These are phyloP conservation scores for Hirtodrosophila alboralis DNA, from an alignment of 2,888 invertebrate genomes.

Conservation along the genomic window DNA sequence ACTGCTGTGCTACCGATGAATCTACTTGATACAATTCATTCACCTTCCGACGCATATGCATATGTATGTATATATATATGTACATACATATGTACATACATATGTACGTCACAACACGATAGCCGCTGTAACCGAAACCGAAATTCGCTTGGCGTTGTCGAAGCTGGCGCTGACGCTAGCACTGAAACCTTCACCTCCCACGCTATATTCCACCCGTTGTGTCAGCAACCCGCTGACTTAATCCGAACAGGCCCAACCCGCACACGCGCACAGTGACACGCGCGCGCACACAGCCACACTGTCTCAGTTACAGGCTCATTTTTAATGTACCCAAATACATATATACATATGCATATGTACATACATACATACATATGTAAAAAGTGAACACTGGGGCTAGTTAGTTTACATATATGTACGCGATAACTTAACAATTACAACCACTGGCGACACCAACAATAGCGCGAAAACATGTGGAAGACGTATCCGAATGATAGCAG, in stretches of 20 bases:
- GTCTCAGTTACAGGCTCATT: conserved; percentile 37
- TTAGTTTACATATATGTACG: conserved; percentile 36
- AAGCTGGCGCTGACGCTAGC: conserved; percentile 27
- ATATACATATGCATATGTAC: conserved; percentile 15
- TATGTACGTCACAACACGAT: conserved; percentile 52
- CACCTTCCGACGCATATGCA: conserved; percentile 54
- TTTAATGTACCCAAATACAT: conserved; percentile 17
- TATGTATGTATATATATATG: too few relatives aligned
- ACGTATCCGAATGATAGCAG: conserved; percentile 23
- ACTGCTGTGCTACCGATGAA: conserved; percentile 4
- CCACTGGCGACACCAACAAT: conserved; percentile 22
- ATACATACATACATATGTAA: conserved; percentile 23
- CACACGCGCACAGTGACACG: conserved; percentile 21
- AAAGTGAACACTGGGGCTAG: conserved; percentile 42
- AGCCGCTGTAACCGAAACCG: conserved; percentile 47
- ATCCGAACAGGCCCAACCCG: conserved; percentile 47
- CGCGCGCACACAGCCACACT: conserved; percentile 27
- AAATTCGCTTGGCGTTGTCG: conserved; percentile 47
- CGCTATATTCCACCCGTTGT: conserved; percentile 66
- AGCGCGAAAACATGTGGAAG: conserved; percentile 37
- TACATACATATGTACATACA: too few relatives aligned
- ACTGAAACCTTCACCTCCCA: conserved; percentile 54
- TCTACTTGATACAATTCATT: conserved; percentile 56
- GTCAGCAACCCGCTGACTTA: conserved; percentile 74
- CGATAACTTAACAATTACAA: conserved; percentile 59